These are phyloP conservation scores for Girardia tigrina DNA, from an alignment of 2,888 invertebrate species.

Conservation along the genomic window DNA sequence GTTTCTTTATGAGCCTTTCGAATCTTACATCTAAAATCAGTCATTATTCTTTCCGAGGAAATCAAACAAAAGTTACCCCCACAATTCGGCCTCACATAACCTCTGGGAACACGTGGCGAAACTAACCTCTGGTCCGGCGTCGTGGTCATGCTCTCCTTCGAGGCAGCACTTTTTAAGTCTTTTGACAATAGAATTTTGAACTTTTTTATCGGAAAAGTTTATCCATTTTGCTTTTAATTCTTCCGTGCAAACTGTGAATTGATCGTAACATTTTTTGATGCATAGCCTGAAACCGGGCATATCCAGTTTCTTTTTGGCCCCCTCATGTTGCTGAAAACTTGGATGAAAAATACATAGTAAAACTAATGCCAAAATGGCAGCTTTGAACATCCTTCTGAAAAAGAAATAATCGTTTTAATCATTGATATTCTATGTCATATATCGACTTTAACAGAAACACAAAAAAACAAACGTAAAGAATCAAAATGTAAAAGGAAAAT, in stretches of 20 bases:
- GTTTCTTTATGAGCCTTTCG: not conserved
- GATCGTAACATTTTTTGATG: slow-evolving; percentile 21
- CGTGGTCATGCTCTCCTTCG: slow-evolving; percentile 25
- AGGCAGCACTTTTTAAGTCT: not conserved
- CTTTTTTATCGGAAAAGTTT: not conserved
- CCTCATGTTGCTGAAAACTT: not conserved
- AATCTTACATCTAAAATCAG: not conserved
- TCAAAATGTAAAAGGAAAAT: too few relatives aligned
- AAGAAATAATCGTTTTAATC: too few relatives aligned
- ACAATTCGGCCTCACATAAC: slow-evolving; percentile 27
- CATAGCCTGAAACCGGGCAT: not conserved
- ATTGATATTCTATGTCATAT: too few relatives aligned
- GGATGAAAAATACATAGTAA: not conserved
- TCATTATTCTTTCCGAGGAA: not conserved
- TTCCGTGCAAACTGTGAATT: not conserved
- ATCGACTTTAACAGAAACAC: too few relatives aligned
- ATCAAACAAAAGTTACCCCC: slow-evolving; percentile 18
- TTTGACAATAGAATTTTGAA: not conserved
- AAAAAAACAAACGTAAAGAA: too few relatives aligned
- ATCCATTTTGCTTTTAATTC: not conserved
- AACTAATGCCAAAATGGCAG: not conserved
- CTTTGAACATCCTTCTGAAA: too few relatives aligned
- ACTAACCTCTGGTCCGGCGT: not conserved
- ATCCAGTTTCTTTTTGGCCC: not conserved
- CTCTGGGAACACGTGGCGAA: slow-evolving; percentile 27